Percentiles rank a stretch among this genome's conserved stretches.
Conservation (phyloP, 2,113 vertebrate genomes). For the Ophthalmolycus amberensis region DNA sequence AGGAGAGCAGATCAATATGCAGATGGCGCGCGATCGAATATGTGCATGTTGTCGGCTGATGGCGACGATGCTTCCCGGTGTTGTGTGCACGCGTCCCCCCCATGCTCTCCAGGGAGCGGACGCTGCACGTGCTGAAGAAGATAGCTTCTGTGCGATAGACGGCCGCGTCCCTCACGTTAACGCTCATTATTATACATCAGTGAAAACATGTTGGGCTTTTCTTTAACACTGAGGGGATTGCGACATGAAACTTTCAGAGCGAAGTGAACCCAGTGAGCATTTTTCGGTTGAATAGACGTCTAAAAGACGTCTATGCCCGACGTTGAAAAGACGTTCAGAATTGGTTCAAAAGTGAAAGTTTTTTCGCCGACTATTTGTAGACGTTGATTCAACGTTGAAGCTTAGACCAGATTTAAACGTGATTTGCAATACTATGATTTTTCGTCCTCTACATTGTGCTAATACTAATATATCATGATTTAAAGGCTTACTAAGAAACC, state of each 20-base stretch:
- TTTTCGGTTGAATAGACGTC: no score
- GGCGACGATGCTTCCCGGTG: slow-evolving; percentile 4
- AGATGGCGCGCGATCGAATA: slow-evolving; percentile 65
- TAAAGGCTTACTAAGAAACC: no score
- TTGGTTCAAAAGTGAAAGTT: no score
- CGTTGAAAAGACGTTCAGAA: no score
- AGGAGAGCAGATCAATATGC: slow-evolving; percentile 37
- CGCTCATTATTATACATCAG: not conserved
- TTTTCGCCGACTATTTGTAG: no score
- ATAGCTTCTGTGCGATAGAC: not conserved
- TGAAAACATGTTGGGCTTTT: not conserved
- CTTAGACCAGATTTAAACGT: no score
- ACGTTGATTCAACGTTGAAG: no score
- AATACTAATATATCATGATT: no score
- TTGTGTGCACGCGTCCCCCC: slow-evolving; percentile 23
- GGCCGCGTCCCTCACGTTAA: slow-evolving; percentile 4
- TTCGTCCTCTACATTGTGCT: no score
- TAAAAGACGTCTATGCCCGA: no score
- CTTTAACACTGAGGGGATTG: not conserved
- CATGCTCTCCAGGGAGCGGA: slow-evolving; percentile 40
- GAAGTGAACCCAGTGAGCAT: no score
- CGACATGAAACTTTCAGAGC: not conserved
- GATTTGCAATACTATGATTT: no score
- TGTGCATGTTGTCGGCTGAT: slow-evolving; percentile 44
- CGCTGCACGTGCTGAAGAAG: slow-evolving; percentile 32